Evolutionary conservation across 2,113 vertebrate species (phyloP), one percentile per base, ranked within the genome.

Genomic region (Pitta sordida): DNA sequence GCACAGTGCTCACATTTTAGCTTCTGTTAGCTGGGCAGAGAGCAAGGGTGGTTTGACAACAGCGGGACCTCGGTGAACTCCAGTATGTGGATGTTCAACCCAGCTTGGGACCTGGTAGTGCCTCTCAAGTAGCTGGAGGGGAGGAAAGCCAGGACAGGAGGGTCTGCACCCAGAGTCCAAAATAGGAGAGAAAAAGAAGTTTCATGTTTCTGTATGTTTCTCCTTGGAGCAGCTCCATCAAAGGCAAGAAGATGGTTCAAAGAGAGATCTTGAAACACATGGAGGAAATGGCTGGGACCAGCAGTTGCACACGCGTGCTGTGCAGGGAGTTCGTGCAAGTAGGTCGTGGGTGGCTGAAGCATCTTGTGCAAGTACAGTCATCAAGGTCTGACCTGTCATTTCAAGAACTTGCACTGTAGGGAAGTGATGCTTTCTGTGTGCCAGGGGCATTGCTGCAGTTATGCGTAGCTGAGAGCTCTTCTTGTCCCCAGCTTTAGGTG

Each of bases 251-350:
- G 23, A 14, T 11, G 29, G 16, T 77, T 93, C 71, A 90, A 60
- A 78, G 17, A 43, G 23, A 62, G 21, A 39, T 56, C 19, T 71
- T 78, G 41, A 76, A 83, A 76, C 16, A 39, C 4, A 1, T 1
- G 4, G 41, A 62, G 49, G 51, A 74, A 16, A 32, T 46, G 58
- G 13, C 70, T 85, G 49, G 14, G 7, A 5, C 62, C 34, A 70
- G 64, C 37, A 60, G 30, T 27, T n/a, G 23, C 13, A 21, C 36
- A 7, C 0, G 1, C 41, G 16, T 46, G 30, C 39, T 48, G 19
- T 3, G 0, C 3, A 17, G 44, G 9, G 9, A 0, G 1, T 2
- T 6, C 3, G 0, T 48, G 16, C 8, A 26, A 11, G 60, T 81
- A n/a, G 34, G 19, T 74, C 27, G 5, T 24, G 21, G 20, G 30